Evolutionary conservation across 2,797 vertebrate genomes (phyloP).

Genomic region (Malacoctenus gilli): DNA sequence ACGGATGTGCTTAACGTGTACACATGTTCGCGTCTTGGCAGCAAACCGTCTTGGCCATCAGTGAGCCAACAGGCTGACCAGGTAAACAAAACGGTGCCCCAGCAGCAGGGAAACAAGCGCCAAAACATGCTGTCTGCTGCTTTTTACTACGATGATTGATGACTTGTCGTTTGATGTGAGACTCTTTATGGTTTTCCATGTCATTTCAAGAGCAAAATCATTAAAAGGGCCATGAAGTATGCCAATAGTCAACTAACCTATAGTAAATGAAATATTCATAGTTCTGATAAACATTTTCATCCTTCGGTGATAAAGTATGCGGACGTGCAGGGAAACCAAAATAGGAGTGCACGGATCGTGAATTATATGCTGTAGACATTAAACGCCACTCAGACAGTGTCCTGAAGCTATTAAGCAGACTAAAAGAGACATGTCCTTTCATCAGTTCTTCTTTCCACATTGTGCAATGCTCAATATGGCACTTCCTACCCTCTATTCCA

Average conservation of each 20-base stretch:
- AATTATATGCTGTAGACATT: conserved; percentile 56
- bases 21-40: conserved; percentile 17
- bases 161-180: conserved; percentile 29
- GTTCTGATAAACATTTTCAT: conserved; percentile 56
- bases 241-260: conserved; percentile 47
- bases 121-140: conserved; percentile 14
- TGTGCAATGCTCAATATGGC: conserved; percentile 62
- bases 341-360: conserved; percentile 32
- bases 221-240: conserved; percentile 26
- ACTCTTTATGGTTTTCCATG: conserved; percentile 34
- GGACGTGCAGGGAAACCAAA: conserved; percentile 38
- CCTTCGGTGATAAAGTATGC: conserved; percentile 30
- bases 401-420: conserved; percentile 69
- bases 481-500: conserved; percentile 68
- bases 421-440: conserved; percentile 72
- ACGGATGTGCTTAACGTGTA: conserved; percentile 12
- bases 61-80: conserved; percentile 15
- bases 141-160: conserved; percentile 28
- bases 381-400: conserved; percentile 66
- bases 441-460: conserved; percentile 63
- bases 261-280: conserved; percentile 53
- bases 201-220: conserved; percentile 44
- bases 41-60: conserved; percentile 4
- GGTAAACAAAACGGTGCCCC: too few species aligned
- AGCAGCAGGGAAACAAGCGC: conserved; percentile 4